Evolutionary conservation across 2,888 invertebrate genomes (phyloP).

Genomic region (Himalopsyche japonica): DNA sequence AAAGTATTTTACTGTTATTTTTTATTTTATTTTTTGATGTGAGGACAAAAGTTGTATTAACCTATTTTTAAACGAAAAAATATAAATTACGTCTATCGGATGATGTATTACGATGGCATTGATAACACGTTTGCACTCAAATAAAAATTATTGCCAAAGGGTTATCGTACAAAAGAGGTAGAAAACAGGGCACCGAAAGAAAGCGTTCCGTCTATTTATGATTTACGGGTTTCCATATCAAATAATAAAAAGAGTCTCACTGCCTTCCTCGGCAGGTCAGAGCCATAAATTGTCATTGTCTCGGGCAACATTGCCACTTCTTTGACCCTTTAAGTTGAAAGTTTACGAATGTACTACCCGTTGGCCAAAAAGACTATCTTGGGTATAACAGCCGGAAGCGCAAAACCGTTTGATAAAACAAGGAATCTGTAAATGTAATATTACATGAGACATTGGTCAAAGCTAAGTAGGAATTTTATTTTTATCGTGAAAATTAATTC

Average conservation of each 20-base stretch:
- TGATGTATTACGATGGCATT: not conserved
- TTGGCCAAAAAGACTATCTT: not conserved
- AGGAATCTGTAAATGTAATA: too few species aligned
- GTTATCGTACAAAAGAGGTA: not conserved
- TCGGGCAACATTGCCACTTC: slow-evolving; percentile 27
- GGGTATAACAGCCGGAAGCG: too few species aligned
- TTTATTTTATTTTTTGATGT: too few species aligned
- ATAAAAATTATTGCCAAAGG: not conserved
- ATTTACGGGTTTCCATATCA: slow-evolving; percentile 34
- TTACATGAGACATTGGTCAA: too few species aligned
- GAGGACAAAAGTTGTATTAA: not conserved
- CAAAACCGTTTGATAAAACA: too few species aligned
- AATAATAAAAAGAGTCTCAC: slow-evolving; percentile 33
- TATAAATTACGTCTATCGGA: not conserved
- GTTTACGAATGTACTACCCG: not conserved
- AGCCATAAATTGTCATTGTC: slow-evolving; percentile 38
- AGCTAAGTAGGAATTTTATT: too few species aligned
- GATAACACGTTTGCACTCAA: not conserved
- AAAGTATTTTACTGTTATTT: too few species aligned
- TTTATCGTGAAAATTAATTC: too few species aligned
- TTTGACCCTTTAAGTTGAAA: not conserved
- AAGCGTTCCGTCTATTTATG: slow-evolving; percentile 7
- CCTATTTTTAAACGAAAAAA: not conserved
- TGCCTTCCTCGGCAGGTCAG: slow-evolving; percentile 11
- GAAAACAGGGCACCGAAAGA: not conserved